Conservation (phyloP, 2,888 invertebrate genomes). For the Brachypterus glaber region DNA sequence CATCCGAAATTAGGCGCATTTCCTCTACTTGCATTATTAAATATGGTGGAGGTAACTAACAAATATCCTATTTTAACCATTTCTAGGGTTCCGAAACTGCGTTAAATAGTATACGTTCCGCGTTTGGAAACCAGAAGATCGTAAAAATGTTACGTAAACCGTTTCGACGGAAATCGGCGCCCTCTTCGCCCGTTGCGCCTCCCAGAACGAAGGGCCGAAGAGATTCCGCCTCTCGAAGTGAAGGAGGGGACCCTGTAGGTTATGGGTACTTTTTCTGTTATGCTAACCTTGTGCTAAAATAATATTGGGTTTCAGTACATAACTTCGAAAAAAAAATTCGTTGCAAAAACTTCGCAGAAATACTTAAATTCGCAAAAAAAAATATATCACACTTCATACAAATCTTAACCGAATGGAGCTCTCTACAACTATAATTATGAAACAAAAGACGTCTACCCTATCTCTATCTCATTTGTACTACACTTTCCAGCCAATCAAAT, state of each 20-base stretch:
- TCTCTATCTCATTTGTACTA: too few relatives aligned
- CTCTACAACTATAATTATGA: too few relatives aligned
- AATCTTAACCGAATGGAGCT: too few relatives aligned
- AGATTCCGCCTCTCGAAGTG: conserved; percentile 38
- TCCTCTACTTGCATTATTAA: neutral
- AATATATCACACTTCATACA: too few relatives aligned
- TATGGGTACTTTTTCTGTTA: conserved; percentile 4
- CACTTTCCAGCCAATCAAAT: too few relatives aligned
- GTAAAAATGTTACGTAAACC: conserved; percentile 57
- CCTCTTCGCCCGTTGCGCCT: conserved; percentile 53
- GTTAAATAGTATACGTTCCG: conserved; percentile 45
- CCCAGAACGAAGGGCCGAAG: conserved; percentile 41
- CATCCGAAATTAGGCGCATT: too few relatives aligned
- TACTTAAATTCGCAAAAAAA: too few relatives aligned
- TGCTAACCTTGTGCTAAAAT: too few relatives aligned
- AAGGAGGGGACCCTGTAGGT: conserved; percentile 39
- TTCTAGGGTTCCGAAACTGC: conserved; percentile 45
- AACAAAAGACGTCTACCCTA: too few relatives aligned
- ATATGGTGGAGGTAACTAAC: conserved; percentile 5
- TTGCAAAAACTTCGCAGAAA: too few relatives aligned
- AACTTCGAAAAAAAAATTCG: too few relatives aligned
- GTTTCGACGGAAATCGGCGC: conserved; percentile 59
- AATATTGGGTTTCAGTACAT: too few relatives aligned
- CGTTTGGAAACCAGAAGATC: conserved; percentile 49
- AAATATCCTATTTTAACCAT: conserved; percentile 15